phyloP scores from a whole-genome alignment of 2,113 vertebrate species.

The Agapornis roseicollis region DNA sequence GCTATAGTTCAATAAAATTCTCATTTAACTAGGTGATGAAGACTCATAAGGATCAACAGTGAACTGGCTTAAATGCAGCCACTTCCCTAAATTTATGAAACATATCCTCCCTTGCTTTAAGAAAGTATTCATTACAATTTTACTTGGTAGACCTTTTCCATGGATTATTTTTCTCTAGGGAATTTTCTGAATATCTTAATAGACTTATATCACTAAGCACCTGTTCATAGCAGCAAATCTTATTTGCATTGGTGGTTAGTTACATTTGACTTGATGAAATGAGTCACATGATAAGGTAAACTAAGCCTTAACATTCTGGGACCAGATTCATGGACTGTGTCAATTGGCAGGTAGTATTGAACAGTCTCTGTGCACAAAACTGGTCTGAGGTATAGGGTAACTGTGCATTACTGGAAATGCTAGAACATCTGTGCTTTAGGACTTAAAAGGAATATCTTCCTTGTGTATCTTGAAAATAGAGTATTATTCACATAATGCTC shows the following conservation, averaged over 20 bases:
- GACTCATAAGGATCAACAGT: background rate
- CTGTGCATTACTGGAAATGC: background rate
- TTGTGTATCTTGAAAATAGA: background rate
- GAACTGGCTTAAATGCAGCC: background rate
- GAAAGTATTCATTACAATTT: background rate
- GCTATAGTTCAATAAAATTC: background rate
- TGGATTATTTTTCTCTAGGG: background rate
- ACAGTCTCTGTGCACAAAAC: background rate
- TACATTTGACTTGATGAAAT: background rate
- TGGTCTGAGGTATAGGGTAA: background rate
- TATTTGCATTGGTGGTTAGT: background rate
- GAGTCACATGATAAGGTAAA: background rate
- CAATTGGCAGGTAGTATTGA: background rate
- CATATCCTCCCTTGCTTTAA: background rate
- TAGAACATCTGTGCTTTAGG: fast-evolving
- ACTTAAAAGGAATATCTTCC: background rate
- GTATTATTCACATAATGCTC: background rate
- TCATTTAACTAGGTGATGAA: background rate
- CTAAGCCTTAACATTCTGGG: background rate
- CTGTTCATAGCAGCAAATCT: background rate
- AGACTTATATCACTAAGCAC: background rate
- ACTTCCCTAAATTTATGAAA: background rate
- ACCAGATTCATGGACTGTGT: background rate
- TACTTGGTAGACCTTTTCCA: background rate
- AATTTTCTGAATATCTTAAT: background rate